Evolutionary conservation across 2,888 invertebrate species (phyloP).

Genomic region (Gortyna flavago): DNA sequence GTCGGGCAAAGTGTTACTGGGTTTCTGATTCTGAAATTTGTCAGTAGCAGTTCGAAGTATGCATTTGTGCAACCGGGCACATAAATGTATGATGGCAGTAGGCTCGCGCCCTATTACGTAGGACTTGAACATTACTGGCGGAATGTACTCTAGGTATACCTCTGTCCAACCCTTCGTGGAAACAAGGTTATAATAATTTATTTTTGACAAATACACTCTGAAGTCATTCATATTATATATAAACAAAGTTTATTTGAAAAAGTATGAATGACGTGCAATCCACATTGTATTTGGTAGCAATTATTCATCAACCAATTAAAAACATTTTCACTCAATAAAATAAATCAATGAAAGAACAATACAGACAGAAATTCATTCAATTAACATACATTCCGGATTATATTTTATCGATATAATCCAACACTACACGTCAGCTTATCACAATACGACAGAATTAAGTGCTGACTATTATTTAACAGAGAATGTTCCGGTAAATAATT

Average conservation of each 20-base stretch:
- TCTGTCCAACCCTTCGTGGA: too few species aligned
- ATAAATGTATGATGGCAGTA: neutral
- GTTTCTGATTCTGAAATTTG: too few species aligned
- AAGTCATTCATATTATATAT: too few species aligned
- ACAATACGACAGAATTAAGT: constrained; percentile 40
- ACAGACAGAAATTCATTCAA: neutral
- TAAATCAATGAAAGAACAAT: neutral
- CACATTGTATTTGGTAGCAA: neutral
- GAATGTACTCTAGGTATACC: neutral
- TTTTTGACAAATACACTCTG: neutral
- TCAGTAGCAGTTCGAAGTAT: too few species aligned
- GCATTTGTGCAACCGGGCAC: neutral
- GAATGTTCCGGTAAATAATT: constrained; percentile 35
- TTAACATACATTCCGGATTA: constrained; percentile 14
- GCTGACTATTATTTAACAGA: constrained; percentile 22
- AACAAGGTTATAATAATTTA: too few species aligned
- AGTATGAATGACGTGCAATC: neutral
- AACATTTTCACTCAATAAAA: neutral
- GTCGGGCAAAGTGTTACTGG: neutral
- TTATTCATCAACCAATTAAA: neutral
- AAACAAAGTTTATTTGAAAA: neutral
- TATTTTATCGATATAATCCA: constrained; percentile 46
- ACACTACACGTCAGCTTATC: constrained; percentile 35
- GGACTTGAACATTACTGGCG: neutral
- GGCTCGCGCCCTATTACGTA: neutral